These are phyloP conservation scores for Thalassophryne amazonica DNA, from an alignment of 2,797 vertebrate species.

Conservation along the genomic window DNA sequence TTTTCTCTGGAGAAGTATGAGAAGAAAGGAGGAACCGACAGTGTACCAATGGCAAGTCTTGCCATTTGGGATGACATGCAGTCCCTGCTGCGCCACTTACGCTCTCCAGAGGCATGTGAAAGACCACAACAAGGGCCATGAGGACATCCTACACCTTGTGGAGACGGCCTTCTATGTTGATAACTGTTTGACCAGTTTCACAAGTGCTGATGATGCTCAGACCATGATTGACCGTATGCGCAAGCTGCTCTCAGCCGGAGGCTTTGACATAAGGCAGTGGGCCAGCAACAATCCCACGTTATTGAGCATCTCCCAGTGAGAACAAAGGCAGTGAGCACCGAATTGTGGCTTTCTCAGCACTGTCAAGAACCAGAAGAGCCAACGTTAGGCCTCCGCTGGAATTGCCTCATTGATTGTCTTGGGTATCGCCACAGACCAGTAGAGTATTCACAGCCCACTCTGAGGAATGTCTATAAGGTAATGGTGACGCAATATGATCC, in stretches of 20 bases:
- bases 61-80: neutral
- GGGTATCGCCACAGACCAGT: neutral
- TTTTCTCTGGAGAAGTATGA: neutral
- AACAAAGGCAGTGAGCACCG: neutral
- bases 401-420: neutral
- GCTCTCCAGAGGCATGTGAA: neutral
- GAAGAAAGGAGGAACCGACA: neutral
- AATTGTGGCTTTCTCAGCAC: neutral
- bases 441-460: neutral
- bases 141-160: neutral
- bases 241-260: neutral
- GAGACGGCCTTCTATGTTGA: slow-evolving; percentile 6
- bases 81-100: neutral
- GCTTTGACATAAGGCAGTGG: slow-evolving; percentile 1
- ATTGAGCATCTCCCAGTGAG: too few species aligned
- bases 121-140: neutral
- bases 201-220: neutral
- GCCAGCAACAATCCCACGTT: too few species aligned
- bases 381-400: neutral
- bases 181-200: neutral
- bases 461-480: neutral
- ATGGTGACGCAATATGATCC: neutral
- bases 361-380: neutral
- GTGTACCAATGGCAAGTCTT: neutral
- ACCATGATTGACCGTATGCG: neutral